phyloP scores from a whole-genome alignment of 1,140 invertebrate genomes.

The Drosophila rufa region DNA sequence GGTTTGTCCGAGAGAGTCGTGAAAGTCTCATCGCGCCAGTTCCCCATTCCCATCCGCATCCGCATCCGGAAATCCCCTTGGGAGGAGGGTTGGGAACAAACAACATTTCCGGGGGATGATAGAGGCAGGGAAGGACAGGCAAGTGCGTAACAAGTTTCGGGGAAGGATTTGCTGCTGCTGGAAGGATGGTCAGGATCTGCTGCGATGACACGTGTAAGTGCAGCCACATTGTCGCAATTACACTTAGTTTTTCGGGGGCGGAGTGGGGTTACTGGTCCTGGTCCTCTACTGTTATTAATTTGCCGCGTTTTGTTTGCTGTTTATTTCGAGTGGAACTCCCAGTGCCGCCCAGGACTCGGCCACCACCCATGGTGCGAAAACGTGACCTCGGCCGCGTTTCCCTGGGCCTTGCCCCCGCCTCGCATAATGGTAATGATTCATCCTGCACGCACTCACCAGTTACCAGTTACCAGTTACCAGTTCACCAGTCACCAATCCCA shows the following conservation, averaged over 20 bases:
- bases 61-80: conserved; percentile 1
- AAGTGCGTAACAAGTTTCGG: conserved; percentile 64
- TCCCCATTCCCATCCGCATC: not conserved
- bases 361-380: conserved; percentile 80
- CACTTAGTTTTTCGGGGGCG: conserved; percentile 42
- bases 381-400: conserved; percentile 73
- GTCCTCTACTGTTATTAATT: conserved; percentile 59
- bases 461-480: not conserved
- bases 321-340: conserved; percentile 63
- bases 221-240: conserved; percentile 84
- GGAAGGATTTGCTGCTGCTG: conserved; percentile 26
- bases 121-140: conserved; percentile 19
- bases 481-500: conserved; percentile 1
- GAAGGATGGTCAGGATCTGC: conserved; percentile 34
- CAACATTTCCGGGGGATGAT: conserved; percentile 20
- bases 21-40: not conserved
- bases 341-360: conserved; percentile 22
- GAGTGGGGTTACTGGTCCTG: conserved; percentile 1
- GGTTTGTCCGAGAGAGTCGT: conserved; percentile 47
- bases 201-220: conserved; percentile 82
- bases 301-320: conserved; percentile 75
- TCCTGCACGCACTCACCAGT: conserved; percentile 33
- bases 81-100: conserved; percentile 38
- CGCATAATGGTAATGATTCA: conserved; percentile 61
- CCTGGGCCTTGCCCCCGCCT: not conserved